Base-by-base conservation (phyloP, 2,797 vertebrate species). In the Chlorospingus flavigularis region DNA sequence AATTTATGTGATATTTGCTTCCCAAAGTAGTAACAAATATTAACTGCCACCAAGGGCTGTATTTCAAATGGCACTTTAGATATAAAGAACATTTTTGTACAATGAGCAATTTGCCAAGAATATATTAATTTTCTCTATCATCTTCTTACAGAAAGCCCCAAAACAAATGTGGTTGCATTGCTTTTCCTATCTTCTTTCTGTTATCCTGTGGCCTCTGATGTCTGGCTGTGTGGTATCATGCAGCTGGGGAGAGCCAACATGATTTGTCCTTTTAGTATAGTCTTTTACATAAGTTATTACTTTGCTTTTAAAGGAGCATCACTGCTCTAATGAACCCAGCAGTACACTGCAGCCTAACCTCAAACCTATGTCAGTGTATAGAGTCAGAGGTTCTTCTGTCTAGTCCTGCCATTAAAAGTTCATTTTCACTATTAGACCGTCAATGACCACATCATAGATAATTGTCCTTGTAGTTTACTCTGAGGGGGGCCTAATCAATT, bases 241-340 rank as follows among this genome's bases (percentile, higher is more conserved):
- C 7, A 86, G 7, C 12, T 78, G 4, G 5, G 13, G 7, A 18
- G 2, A 78, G 1, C 1, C 24, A 35, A 20, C 4, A 25, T 5
- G 4, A 28, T 68, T 57, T 39, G 12, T 6, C 4, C 14, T 73
- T 53, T 57, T 63, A 70, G 9, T 73, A 33, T 20, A 47, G 16
- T 18, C 17, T 11, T 51, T 76, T 67, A 62, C 0, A 0, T 11
- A 70, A 53, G 24, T 35, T 51, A n/a, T 28, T 40, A 13, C 23
- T 62, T 58, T 57, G 2, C 5, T 76, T 47, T 81, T 84, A 63
- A 17, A 76, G 23, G 12, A 81, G 3, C 7, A 73, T n/a, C 47
- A 48, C 13, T 51, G 35, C 6, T 62, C 13, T 55, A 57, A 70
- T 35, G 30, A 93, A 57, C 11, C 2, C 31, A 79, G 37, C 24